Base-by-base conservation (phyloP, 2,888 invertebrate species). In the Dromius quadrimaculatus region DNA sequence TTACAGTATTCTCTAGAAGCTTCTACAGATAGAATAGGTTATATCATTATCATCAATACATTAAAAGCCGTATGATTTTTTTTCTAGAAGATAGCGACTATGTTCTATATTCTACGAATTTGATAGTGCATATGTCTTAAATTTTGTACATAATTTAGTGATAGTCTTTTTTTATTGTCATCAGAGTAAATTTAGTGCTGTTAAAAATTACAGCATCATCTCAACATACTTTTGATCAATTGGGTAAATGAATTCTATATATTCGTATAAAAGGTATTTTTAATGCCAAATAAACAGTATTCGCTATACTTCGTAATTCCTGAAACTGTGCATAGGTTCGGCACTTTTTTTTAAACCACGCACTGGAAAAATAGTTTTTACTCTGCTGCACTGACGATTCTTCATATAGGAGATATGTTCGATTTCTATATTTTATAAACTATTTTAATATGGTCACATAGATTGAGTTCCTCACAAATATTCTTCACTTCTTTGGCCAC, bases 191-290 rank as follows among this genome's bases (percentile, higher is more conserved):
- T 23, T 54, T 11, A n/a, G 28, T 28, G 2, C 8, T 8, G 1
- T 54, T 15, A 13, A 54, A 54, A 54, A 54, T 13, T 54, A 28
- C 23, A 54, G 28, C 13, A 54, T 54, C 23, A 22, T n/a, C 50
- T 54, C 28, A 54, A 54, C 23, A 54, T 54, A 54, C 50, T 54
- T 54, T 54, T 54, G 50, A 54, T 54, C 50, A 54, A 54, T 54
- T 11, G 15, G n/a, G n/a, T n/a, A 54, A 54, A 54, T 23, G 50
- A 54, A 41, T 28, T 54, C 50, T 54, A 54, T 54, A 28, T 54
- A 54, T 54, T 54, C 50, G 50, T 54, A 54, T 54, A 54, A 54
- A 54, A 54, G 50, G 23, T 54, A 54, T 54, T 23, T 54, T 28
- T 28, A 28, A 23, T 23, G 50, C 28, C 23, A 23, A 47, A 54